Conservation (phyloP, 1,140 invertebrate species). For the Drosophila mojavensis region DNA sequence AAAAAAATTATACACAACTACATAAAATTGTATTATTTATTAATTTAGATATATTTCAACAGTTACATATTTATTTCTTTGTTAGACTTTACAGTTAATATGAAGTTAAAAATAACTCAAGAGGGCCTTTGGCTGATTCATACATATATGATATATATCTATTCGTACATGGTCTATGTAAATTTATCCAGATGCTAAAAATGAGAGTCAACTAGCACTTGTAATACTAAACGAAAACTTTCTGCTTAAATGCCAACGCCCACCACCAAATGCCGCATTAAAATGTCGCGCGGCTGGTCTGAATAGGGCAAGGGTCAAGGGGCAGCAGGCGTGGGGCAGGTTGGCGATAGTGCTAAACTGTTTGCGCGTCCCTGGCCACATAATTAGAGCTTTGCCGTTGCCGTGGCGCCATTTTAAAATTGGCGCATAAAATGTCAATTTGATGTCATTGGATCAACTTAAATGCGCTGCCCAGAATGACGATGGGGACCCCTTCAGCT, state of each 20-base stretch:
- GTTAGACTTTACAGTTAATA: too few relatives aligned
- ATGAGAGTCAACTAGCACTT: neutral
- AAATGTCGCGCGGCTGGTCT: too few relatives aligned
- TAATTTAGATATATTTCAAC: too few relatives aligned
- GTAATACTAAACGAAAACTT: slow-evolving; percentile 5
- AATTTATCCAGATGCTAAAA: neutral
- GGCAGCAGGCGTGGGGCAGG: neutral
- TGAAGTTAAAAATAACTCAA: too few relatives aligned
- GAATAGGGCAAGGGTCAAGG: too few relatives aligned
- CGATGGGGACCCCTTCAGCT: slow-evolving; percentile 20
- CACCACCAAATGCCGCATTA: neutral
- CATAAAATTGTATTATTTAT: too few relatives aligned
- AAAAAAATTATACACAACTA: too few relatives aligned
- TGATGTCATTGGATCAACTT: slow-evolving; percentile 82
- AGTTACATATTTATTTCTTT: too few relatives aligned
- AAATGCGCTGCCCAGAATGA: slow-evolving; percentile 59
- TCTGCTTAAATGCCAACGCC: slow-evolving; percentile 2
- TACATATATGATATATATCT: too few relatives aligned
- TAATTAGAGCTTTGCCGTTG: slow-evolving; percentile 71
- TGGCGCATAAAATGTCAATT: slow-evolving; percentile 82
- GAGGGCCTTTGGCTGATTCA: too few relatives aligned
- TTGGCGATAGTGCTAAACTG: slow-evolving; percentile 59
- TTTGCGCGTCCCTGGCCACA: slow-evolving; percentile 71
- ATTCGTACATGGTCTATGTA: neutral
- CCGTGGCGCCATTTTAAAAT: slow-evolving; percentile 73